These are phyloP conservation scores for Myotis yumanensis DNA, from an alignment of 2,113 vertebrate genomes.

Conservation along the genomic window DNA sequence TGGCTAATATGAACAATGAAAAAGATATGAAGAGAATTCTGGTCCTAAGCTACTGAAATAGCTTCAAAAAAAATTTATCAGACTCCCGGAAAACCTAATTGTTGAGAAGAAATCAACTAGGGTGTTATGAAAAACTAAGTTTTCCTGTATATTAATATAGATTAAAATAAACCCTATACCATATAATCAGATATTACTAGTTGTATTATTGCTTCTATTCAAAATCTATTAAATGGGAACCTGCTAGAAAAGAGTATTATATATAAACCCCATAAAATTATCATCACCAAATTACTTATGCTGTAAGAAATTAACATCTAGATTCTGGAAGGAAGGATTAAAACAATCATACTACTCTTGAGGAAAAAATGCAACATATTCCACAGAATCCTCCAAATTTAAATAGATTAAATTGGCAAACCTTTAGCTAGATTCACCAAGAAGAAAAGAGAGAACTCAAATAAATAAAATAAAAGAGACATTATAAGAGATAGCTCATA, in stretches of 20 bases:
- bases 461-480: neutral
- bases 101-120: neutral
- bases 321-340: neutral
- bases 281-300: neutral
- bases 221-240: neutral
- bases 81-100: neutral
- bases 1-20: neutral
- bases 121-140: neutral
- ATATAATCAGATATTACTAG: neutral
- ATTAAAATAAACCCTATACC: conserved; percentile 17
- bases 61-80: neutral
- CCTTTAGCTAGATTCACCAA: neutral
- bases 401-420: neutral
- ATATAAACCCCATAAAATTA: neutral
- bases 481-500: neutral
- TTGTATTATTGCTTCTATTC: neutral
- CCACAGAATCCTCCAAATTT: neutral
- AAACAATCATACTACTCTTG: neutral
- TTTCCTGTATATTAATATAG: neutral
- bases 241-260: neutral
- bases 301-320: neutral
- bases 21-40: neutral
- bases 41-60: neutral
- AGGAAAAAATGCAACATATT: neutral
- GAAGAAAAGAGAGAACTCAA: neutral